These are phyloP conservation scores for Psittacula echo DNA, from an alignment of 2,797 vertebrate genomes.

Conservation along the genomic window DNA sequence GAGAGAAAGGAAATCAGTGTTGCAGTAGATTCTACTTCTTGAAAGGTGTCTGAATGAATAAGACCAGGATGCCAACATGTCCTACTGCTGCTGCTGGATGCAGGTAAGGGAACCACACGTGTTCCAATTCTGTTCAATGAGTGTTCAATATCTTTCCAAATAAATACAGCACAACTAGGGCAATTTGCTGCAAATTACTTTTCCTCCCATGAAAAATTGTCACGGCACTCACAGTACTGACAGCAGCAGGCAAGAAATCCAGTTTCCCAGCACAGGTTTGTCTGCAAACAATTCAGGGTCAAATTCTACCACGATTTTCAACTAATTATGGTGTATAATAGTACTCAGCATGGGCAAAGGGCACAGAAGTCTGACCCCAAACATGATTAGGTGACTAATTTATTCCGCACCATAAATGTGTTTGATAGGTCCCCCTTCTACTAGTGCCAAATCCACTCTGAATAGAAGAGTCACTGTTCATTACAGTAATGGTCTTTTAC, in stretches of 20 bases:
- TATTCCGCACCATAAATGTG: neutral
- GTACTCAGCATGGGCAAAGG: neutral
- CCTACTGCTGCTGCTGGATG: neutral
- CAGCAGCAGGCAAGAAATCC: neutral
- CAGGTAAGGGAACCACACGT: neutral
- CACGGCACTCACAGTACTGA: neutral
- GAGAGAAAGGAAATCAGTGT: neutral
- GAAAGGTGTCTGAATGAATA: neutral
- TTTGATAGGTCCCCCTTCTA: neutral
- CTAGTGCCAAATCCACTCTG: neutral
- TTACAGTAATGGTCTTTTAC: slow-evolving; percentile 37
- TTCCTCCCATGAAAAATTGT: neutral
- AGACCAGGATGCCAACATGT: neutral
- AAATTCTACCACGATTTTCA: neutral
- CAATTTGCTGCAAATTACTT: neutral
- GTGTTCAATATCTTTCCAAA: neutral
- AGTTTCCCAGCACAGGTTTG: neutral
- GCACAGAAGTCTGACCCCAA: neutral
- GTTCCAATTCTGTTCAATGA: neutral
- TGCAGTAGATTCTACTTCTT: neutral
- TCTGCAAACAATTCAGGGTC: neutral
- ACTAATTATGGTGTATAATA: neutral
- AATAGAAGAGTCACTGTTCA: neutral
- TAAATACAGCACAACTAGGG: neutral
- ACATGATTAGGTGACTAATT: neutral